These are phyloP conservation scores for Parauchenoglanis ngamensis DNA, from an alignment of 2,797 vertebrate genomes.

Conservation along the genomic window DNA sequence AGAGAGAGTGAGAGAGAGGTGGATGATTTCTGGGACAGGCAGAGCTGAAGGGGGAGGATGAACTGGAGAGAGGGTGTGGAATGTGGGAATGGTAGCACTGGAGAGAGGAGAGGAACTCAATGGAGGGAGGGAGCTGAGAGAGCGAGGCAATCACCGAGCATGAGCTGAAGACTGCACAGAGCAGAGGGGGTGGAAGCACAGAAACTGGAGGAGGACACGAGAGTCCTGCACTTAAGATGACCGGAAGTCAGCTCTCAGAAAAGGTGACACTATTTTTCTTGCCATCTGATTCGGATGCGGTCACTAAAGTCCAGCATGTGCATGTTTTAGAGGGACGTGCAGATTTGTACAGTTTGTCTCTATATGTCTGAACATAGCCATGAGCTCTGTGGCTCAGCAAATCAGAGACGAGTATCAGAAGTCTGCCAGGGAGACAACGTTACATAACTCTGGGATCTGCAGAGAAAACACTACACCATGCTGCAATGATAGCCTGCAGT, in stretches of 20 bases:
- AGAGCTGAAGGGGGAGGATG: constrained; percentile 36
- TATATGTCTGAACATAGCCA: constrained; percentile 25
- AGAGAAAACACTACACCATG: constrained; percentile 20
- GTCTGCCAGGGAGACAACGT: constrained; percentile 21
- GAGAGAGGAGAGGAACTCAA: constrained; percentile 8
- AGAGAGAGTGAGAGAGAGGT: constrained; percentile 8
- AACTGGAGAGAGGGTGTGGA: constrained; percentile 40
- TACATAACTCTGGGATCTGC: constrained; percentile 51
- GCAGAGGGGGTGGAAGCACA: constrained; percentile 33
- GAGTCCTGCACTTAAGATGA: constrained; percentile 51
- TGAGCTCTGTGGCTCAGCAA: constrained; percentile 20
- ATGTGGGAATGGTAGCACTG: constrained; percentile 20
- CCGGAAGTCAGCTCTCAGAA: constrained; percentile 48
- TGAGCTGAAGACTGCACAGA: constrained; percentile 29
- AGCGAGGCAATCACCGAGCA: constrained; percentile 28
- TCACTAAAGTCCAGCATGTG: not conserved
- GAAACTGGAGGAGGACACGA: constrained; percentile 30
- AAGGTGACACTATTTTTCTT: constrained; percentile 40
- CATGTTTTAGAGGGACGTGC: not conserved
- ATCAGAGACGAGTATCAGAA: constrained; percentile 30
- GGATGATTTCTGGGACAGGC: constrained; percentile 26
- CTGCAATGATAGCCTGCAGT: constrained; percentile 25
- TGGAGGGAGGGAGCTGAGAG: constrained; percentile 37
- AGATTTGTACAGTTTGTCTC: not conserved
- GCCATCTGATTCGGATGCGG: not conserved